Conservation (phyloP, 2,888 invertebrate species). For the Exocentrus adspersus region DNA sequence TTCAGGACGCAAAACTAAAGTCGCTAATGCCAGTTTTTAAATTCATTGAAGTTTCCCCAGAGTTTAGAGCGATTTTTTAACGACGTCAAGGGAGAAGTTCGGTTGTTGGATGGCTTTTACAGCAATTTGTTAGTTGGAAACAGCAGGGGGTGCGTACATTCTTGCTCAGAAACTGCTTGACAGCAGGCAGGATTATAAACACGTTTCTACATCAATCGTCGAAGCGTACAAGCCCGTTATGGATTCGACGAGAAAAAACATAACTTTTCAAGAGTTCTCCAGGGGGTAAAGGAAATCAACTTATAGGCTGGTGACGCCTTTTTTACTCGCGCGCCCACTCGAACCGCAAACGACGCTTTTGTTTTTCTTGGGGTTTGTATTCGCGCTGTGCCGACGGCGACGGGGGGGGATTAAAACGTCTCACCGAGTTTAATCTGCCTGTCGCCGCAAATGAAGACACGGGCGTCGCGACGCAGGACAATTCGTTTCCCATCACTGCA, state of each 20-base stretch:
- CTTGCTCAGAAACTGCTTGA: too few species aligned
- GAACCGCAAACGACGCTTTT: background rate
- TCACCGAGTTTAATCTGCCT: background rate
- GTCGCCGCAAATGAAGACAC: background rate
- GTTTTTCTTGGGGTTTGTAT: slow-evolving; percentile 5
- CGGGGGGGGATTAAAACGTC: background rate
- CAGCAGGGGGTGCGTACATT: too few species aligned
- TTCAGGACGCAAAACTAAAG: background rate
- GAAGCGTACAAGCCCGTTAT: too few species aligned
- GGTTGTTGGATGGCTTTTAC: too few species aligned
- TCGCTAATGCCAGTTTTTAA: background rate
- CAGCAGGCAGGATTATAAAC: too few species aligned
- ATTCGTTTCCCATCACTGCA: too few species aligned
- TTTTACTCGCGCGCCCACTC: background rate
- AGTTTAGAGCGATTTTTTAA: background rate
- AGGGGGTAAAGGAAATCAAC: background rate
- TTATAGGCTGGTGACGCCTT: slow-evolving; percentile 6
- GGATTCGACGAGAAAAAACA: background rate
- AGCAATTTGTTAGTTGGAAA: too few species aligned
- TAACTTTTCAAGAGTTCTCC: background rate
- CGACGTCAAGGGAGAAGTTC: background rate
- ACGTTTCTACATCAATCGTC: too few species aligned
- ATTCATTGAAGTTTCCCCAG: background rate
- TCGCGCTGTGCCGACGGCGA: background rate
- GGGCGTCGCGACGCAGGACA: background rate